Percentiles rank a stretch among this genome's conserved stretches.
Evolutionary conservation across 2,888 invertebrate genomes (phyloP).

Genomic region (Rhaphigaster nebulosa): DNA sequence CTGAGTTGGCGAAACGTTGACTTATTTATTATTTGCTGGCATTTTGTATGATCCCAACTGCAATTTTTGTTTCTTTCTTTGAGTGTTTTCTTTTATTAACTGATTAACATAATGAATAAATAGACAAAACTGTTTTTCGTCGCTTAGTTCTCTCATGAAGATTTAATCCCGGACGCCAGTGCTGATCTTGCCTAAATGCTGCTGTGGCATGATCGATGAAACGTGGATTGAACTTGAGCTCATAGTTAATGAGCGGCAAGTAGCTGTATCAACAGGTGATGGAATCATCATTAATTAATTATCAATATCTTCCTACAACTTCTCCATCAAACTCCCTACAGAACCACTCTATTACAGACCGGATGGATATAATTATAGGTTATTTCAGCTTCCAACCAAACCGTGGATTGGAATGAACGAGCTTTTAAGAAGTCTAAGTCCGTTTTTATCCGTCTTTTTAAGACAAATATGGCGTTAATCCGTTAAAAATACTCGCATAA

Average conservation of each 20-base stretch:
- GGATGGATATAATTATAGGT: background rate
- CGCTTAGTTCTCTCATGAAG: background rate
- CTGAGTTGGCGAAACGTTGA: too few relatives aligned
- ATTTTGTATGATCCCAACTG: too few relatives aligned
- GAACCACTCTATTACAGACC: background rate
- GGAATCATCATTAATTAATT: constrained; percentile 4
- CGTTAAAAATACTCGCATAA: background rate
- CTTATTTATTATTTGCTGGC: too few relatives aligned
- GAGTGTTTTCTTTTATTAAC: too few relatives aligned
- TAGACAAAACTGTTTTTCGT: background rate
- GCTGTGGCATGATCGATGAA: background rate
- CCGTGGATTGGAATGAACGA: background rate
- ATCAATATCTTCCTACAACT: constrained; percentile 45
- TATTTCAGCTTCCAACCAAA: background rate
- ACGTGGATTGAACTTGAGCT: background rate
- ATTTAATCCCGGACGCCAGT: background rate
- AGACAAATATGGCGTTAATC: background rate
- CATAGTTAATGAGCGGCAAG: constrained; percentile 10
- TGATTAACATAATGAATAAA: background rate
- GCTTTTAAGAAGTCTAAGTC: background rate
- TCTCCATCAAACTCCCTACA: background rate
- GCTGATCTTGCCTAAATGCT: background rate
- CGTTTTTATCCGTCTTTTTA: background rate
- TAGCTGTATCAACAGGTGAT: constrained; percentile 27
- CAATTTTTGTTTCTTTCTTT: too few relatives aligned